phyloP scores from a whole-genome alignment of 2,888 invertebrate species.

The Apodemia mormo region DNA sequence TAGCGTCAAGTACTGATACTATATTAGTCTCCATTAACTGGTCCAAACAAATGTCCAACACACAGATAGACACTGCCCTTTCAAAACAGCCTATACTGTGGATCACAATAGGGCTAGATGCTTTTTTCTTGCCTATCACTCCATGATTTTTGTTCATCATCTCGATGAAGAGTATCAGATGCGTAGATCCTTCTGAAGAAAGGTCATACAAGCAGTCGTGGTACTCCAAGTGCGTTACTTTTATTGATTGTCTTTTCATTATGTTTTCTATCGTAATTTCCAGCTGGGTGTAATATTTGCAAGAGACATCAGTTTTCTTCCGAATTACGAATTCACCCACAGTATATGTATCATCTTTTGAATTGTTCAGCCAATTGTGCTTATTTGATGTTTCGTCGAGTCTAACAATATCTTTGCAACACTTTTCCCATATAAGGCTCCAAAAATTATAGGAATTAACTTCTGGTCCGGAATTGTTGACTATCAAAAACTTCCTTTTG shows the following conservation, averaged over 20 bases:
- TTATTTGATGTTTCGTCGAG: background rate
- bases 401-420: background rate
- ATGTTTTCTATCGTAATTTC: background rate
- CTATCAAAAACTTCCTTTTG: conserved; percentile 7
- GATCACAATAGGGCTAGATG: background rate
- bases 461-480: background rate
- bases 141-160: too few relatives aligned
- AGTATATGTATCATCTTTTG: background rate
- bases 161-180: too few relatives aligned
- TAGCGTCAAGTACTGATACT: too few relatives aligned
- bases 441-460: conserved; percentile 4
- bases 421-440: background rate
- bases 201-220: background rate
- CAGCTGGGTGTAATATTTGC: background rate
- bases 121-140: too few relatives aligned
- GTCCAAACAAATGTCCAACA: too few relatives aligned
- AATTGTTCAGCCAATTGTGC: background rate
- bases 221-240: background rate
- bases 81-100: too few relatives aligned
- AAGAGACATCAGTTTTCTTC: background rate
- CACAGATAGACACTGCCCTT: too few relatives aligned
- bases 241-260: background rate
- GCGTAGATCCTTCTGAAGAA: too few relatives aligned
- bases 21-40: too few relatives aligned
- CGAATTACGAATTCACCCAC: background rate